A percentile compares a stretch with the other conserved stretches of the same genome.
Conservation (phyloP, 2,113 vertebrate genomes). For the Elephantulus edwardii region DNA sequence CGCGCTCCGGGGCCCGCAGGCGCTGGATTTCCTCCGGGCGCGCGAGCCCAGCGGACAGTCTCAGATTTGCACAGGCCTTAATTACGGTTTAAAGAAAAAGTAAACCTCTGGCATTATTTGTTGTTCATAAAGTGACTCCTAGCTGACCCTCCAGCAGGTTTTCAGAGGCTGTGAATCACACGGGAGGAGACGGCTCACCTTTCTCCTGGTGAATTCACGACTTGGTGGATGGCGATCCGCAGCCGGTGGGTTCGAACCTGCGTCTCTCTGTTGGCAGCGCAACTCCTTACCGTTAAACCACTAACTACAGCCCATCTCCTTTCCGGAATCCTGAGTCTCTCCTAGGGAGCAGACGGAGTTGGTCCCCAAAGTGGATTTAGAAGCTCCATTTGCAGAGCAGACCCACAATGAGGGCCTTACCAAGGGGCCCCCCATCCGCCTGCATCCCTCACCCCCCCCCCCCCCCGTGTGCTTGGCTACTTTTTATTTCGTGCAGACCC, state of each 20-base stretch:
- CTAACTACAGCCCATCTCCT: background rate
- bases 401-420: too few species aligned
- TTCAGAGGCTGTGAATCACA: too few species aligned
- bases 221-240: too few species aligned
- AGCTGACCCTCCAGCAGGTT: too few species aligned
- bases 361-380: background rate
- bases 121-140: too few species aligned
- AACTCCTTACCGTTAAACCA: too few species aligned
- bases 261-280: too few species aligned
- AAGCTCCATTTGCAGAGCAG: background rate
- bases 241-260: too few species aligned
- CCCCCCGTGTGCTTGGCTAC: background rate
- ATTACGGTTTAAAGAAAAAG: background rate
- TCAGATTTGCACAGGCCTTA: too few species aligned
- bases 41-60: background rate
- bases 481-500: background rate
- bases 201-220: too few species aligned
- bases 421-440: background rate
- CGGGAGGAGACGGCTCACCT: too few species aligned
- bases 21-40: background rate
- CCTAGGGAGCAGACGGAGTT: background rate
- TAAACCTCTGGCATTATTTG: background rate
- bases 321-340: background rate
- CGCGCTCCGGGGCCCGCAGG: rapidly evolving
- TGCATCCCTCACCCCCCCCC: too few species aligned